These are phyloP conservation scores for Crioceris asparagi DNA, from an alignment of 2,888 invertebrate species.

Conservation along the genomic window DNA sequence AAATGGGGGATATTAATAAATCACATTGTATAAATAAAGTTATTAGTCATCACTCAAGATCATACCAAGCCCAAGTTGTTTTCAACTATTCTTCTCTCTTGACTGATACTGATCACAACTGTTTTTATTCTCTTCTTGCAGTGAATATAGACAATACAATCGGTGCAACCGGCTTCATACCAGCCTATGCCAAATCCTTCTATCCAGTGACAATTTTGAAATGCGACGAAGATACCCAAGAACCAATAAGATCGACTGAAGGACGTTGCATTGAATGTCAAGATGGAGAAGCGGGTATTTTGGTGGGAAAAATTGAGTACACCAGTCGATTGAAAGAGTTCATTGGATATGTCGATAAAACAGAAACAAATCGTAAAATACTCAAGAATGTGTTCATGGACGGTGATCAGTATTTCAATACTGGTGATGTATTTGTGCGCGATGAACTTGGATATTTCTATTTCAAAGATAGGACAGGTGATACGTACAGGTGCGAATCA, in stretches of 20 bases:
- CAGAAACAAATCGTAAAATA: conserved; percentile 62
- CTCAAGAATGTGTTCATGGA: conserved; percentile 59
- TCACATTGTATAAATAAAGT: too few species aligned
- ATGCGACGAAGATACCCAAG: conserved; percentile 57
- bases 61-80: too few species aligned
- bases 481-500: conserved; percentile 55
- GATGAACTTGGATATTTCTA: conserved; percentile 90
- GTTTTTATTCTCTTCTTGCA: conserved; percentile 37
- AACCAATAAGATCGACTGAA: conserved; percentile 53
- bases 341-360: conserved; percentile 56
- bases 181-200: conserved; percentile 43
- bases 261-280: conserved; percentile 71
- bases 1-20: too few species aligned
- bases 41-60: too few species aligned
- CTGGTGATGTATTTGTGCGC: conserved; percentile 79
- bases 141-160: conserved; percentile 83
- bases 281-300: conserved; percentile 76
- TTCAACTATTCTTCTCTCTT: too few species aligned
- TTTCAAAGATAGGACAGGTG: conserved; percentile 84
- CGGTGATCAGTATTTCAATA: conserved; percentile 86
- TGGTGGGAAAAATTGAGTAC: conserved; percentile 61
- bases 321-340: conserved; percentile 47
- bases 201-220: conserved; percentile 60
- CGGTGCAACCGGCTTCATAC: conserved; percentile 88
- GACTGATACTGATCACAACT: too few species aligned